Conservation (phyloP, 2,888 invertebrate species). For the Drosophila helvetica region DNA sequence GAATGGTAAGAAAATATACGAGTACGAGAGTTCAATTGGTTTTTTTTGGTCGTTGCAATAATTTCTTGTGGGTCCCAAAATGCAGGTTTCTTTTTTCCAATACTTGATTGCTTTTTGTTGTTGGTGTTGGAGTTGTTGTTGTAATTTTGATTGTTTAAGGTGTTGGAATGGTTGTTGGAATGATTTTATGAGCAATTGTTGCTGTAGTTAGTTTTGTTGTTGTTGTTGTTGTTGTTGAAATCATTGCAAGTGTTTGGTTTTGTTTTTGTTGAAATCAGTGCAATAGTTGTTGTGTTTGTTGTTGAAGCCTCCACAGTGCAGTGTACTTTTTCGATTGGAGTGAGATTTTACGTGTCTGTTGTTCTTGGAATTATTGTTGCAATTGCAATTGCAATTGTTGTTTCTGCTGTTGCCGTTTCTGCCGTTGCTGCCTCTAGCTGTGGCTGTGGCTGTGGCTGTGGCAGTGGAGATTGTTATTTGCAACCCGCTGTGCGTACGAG, state of each 20-base stretch:
- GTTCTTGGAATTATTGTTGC: conserved; percentile 36
- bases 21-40: conserved; percentile 72
- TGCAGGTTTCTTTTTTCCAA: conserved; percentile 37
- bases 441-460: conserved; percentile 47
- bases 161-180: conserved; percentile 16
- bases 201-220: conserved; percentile 5
- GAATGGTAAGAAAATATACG: conserved; percentile 61
- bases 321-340: not conserved
- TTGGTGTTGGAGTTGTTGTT: conserved; percentile 46
- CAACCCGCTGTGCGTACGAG: conserved; percentile 77
- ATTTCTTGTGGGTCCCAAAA: conserved; percentile 26
- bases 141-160: conserved; percentile 13
- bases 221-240: conserved; percentile 26
- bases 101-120: conserved; percentile 66
- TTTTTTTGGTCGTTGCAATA: conserved; percentile 68
- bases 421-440: conserved; percentile 29
- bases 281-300: conserved; percentile 5
- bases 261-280: conserved; percentile 23
- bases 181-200: conserved; percentile 13
- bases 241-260: conserved; percentile 35
- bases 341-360: not conserved
- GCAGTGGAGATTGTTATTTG: conserved; percentile 79
- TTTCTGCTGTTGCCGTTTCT: conserved; percentile 47
- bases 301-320: not conserved
- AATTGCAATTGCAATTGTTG: conserved; percentile 63